Base-by-base conservation (phyloP, 92 coral and sea anemone genomes). In the Epizoanthus rinbou region DNA sequence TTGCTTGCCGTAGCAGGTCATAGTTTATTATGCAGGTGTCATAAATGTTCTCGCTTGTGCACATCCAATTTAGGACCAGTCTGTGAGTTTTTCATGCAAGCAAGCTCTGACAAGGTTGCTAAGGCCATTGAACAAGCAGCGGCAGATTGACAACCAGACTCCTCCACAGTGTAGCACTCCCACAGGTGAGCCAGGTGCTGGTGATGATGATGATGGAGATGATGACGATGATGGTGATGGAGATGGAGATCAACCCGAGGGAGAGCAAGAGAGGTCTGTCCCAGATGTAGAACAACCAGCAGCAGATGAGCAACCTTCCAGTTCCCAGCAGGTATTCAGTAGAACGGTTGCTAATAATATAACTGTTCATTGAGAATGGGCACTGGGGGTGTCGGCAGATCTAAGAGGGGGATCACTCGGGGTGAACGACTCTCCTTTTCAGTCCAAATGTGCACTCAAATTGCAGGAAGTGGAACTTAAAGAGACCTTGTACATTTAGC, bases 81-180 rank as follows among this genome's bases (percentile, higher is more conserved):
- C 93, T 8, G 98, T 96, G 17, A 96, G 99, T 58, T 96, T 96
- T 86, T 86, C 99, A 13, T 94, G 99, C 67, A 96, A 94, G 81
- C 99, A 96, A 74, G 98, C 99, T 10, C 74, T 96, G 72, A 87
- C 90, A 79, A 91, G 94, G 23, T 91, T 96, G 24, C 87, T 96
- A 57, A 87, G 91, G 58, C 97, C 97, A 5, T 73, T 90, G 21
- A 94, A 91, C 87, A 93, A 93, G 54, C 86, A 90, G 43, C 90
- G 89, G 41, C 90, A 85, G 74, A 84, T 84, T 47, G 88, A 88
- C 45, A 92, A 92, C 52, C 90, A 82, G 54, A 86, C 94, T 21
- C 86, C 94, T 13, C 94, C 94, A 9, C 94, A 85, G 50, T 87
- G 95, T 78, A 89, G 84, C 81, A 90, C 91, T 22, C 92, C 93